These are phyloP conservation scores for Axis porcinus DNA, from an alignment of 2,113 vertebrate genomes.

Conservation along the genomic window DNA sequence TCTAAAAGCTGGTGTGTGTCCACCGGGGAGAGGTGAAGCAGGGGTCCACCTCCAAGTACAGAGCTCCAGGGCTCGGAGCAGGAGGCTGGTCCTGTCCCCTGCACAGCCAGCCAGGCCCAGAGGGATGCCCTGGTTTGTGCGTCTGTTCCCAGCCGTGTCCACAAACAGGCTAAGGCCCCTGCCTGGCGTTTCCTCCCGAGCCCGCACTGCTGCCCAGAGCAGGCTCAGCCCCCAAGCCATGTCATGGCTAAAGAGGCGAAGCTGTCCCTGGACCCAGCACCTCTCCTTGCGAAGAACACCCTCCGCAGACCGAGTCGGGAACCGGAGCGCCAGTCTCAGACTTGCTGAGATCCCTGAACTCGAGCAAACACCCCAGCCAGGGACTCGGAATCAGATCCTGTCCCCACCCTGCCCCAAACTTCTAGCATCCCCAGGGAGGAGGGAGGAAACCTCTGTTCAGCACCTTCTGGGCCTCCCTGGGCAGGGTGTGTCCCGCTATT, in stretches of 20 bases:
- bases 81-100: background rate
- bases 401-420: background rate
- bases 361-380: background rate
- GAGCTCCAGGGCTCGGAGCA: background rate
- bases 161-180: background rate
- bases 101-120: background rate
- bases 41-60: background rate
- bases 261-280: background rate
- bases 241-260: background rate
- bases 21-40: background rate
- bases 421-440: background rate
- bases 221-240: background rate
- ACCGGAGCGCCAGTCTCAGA: background rate
- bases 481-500: background rate
- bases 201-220: background rate
- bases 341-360: background rate
- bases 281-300: background rate
- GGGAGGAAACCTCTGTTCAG: constrained; percentile 12
- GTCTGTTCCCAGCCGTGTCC: background rate
- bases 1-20: background rate
- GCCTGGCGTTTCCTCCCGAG: background rate
- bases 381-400: background rate
- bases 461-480: background rate
- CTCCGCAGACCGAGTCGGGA: background rate
- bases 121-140: background rate